These are phyloP conservation scores for Orchestes rusci DNA, from an alignment of 2,888 invertebrate species.

Conservation along the genomic window DNA sequence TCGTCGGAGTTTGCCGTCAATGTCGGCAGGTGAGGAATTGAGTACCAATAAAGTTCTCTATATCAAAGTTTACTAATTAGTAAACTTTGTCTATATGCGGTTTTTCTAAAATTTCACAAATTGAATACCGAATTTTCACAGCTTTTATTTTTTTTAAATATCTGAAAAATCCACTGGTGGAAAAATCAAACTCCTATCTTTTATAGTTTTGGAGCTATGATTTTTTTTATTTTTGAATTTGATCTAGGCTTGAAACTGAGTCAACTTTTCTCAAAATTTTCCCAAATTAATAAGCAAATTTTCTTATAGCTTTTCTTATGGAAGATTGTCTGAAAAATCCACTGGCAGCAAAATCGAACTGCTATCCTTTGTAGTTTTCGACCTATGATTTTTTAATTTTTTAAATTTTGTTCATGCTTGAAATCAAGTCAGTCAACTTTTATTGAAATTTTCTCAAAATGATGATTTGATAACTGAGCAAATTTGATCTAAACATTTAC, in stretches of 20 bases:
- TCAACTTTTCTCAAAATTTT: not conserved
- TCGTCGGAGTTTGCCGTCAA: slow-evolving; percentile 40
- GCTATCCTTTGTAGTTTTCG: not conserved
- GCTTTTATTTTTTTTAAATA: not conserved
- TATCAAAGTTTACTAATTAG: no score
- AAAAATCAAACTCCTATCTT: not conserved
- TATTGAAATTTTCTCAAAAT: no score
- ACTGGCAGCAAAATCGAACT: not conserved
- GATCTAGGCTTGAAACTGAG: no score
- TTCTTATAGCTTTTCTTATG: not conserved
- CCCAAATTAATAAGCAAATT: not conserved
- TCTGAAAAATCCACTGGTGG: not conserved
- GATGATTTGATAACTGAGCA: no score
- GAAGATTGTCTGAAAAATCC: not conserved
- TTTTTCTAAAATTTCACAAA: no score
- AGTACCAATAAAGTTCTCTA: no score
- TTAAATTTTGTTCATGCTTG: no score
- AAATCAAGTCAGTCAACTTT: no score
- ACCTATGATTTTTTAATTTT: not conserved
- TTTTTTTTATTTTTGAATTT: no score
- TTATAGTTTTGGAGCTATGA: not conserved
- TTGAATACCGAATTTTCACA: not conserved
- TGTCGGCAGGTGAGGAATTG: slow-evolving; percentile 38
- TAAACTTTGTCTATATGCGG: no score
- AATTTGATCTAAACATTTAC: no score